phyloP scores from a whole-genome alignment of 2,797 vertebrate genomes.

The Melanotaenia nigrans region DNA sequence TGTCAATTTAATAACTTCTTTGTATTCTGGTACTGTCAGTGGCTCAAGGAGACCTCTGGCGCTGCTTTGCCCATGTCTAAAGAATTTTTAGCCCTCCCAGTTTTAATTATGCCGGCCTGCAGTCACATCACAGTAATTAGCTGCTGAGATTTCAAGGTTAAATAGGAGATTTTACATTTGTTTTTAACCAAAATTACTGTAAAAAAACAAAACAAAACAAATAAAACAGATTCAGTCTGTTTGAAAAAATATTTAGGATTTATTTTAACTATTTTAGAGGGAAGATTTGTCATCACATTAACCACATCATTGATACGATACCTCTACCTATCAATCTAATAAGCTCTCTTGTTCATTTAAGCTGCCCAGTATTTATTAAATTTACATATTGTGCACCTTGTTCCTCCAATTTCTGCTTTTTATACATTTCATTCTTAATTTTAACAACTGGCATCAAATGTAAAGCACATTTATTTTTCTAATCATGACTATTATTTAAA shows the following conservation, averaged over 20 bases:
- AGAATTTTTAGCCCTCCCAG: background rate
- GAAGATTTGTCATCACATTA: background rate
- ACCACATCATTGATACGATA: too few species aligned
- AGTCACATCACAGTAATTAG: background rate
- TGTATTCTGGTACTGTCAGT: background rate
- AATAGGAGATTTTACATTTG: background rate
- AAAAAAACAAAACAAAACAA: too few species aligned
- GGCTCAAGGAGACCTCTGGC: background rate
- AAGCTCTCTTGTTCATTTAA: background rate
- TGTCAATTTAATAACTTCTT: background rate
- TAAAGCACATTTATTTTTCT: background rate
- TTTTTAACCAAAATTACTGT: too few species aligned
- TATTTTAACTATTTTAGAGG: background rate
- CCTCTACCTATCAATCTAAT: accelerated
- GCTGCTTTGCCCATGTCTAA: slow-evolving; percentile 3
- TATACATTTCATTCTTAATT: background rate
- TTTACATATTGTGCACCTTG: background rate
- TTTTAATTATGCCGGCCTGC: slow-evolving; percentile 6
- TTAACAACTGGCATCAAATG: background rate
- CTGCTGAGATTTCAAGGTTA: background rate
- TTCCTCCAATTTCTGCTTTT: accelerated
- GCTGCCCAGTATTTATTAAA: background rate
- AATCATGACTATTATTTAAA: slow-evolving; percentile 42
- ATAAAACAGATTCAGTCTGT: background rate
- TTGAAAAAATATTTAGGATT: background rate